Conservation (phyloP, 2,888 invertebrate species). For the Drosophila parthenogenetica region DNA sequence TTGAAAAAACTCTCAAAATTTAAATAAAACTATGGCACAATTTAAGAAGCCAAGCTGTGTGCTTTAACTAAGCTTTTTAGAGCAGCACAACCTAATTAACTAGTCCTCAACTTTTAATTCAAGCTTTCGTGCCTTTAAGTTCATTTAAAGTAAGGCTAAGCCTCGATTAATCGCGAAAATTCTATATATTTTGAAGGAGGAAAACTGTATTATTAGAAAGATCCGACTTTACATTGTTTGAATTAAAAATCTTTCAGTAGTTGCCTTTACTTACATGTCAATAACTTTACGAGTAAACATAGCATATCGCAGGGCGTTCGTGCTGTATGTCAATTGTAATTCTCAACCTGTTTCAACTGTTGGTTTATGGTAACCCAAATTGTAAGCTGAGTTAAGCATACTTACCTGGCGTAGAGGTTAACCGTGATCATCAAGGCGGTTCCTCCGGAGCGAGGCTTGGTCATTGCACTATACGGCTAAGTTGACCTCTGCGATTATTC, state of each 20-base stretch:
- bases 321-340: neutral
- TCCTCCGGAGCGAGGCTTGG: constrained; percentile 28
- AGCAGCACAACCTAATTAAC: constrained; percentile 11
- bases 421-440: constrained; percentile 69
- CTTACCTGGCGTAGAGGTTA: constrained; percentile 85
- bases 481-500: constrained; percentile 67
- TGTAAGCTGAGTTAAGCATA: constrained; percentile 66
- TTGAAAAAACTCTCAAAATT: constrained; percentile 2
- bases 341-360: constrained; percentile 24
- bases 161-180: too few species aligned
- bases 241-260: neutral
- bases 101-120: neutral
- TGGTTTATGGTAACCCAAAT: neutral
- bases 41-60: neutral
- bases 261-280: neutral
- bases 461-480: constrained; percentile 40
- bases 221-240: too few species aligned
- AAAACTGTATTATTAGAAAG: too few species aligned
- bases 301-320: neutral
- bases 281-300: neutral
- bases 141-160: too few species aligned
- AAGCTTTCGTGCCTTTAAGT: neutral
- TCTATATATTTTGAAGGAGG: too few species aligned
- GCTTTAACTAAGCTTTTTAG: constrained; percentile 1
- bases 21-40: neutral